Evolutionary conservation across 2,113 vertebrate species (phyloP).

Genomic region (Phainopepla nitens): DNA sequence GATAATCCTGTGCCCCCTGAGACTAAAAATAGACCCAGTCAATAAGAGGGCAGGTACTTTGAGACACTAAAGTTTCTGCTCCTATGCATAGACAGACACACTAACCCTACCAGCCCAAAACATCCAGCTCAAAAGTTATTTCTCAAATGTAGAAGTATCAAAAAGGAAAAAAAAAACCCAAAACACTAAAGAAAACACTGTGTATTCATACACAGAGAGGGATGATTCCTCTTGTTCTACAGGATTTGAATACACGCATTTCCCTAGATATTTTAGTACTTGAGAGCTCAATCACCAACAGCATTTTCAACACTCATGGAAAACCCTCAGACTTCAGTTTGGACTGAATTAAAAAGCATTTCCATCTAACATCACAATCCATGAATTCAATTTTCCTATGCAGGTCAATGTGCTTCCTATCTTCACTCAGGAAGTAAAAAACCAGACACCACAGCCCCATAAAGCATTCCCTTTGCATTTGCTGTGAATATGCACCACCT

Average conservation of each 20-base stretch:
- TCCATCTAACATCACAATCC: not conserved
- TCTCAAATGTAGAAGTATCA: not conserved
- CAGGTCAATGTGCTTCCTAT: not conserved
- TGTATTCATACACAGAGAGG: not conserved
- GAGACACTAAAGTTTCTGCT: not conserved
- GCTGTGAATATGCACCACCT: not conserved
- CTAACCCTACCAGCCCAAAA: not conserved
- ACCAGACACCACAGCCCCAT: not conserved
- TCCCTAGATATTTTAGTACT: not conserved
- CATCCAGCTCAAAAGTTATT: not conserved
- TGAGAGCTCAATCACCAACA: not conserved
- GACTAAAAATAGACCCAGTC: not conserved
- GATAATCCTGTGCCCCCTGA: not conserved
- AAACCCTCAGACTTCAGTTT: not conserved
- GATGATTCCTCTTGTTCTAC: not conserved
- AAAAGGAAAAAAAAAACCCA: not conserved
- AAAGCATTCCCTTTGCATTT: not conserved
- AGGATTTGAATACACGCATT: not conserved
- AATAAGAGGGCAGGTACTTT: not conserved
- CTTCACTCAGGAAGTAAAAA: not conserved
- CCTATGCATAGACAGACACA: not conserved
- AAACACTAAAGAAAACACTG: not conserved
- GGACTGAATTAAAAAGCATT: not conserved
- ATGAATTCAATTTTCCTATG: not conserved
- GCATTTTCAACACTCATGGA: not conserved